phyloP scores from a whole-genome alignment of 2,888 invertebrate species.

The Malthinus seriepunctatus region DNA sequence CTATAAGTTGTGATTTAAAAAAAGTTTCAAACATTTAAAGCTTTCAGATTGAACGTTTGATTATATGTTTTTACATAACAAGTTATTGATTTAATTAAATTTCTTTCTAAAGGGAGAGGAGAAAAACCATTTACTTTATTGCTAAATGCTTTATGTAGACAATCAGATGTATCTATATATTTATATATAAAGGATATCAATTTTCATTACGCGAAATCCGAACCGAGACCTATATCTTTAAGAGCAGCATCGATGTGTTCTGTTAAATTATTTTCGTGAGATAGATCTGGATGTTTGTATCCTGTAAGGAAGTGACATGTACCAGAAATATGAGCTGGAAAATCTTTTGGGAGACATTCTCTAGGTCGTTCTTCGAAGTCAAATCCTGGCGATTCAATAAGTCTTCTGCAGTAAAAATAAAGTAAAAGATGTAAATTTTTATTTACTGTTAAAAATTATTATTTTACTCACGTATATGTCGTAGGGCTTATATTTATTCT shows the following conservation, averaged over 20 bases:
- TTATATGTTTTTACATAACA: background rate
- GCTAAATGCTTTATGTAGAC: slow-evolving; percentile 12
- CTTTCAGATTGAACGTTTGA: background rate
- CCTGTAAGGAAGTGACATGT: slow-evolving; percentile 85
- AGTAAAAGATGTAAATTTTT: slow-evolving; percentile 37
- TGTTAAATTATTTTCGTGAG: slow-evolving; percentile 62
- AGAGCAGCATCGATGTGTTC: slow-evolving; percentile 71
- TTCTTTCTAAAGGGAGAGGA: background rate
- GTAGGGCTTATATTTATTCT: slow-evolving; percentile 93
- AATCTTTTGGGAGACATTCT: slow-evolving; percentile 81
- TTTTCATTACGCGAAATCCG: slow-evolving; percentile 35
- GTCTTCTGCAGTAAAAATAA: slow-evolving; percentile 61
- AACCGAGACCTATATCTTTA: slow-evolving; percentile 63
- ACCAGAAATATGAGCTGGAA: slow-evolving; percentile 75
- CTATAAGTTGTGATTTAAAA: too few relatives aligned
- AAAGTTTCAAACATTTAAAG: background rate
- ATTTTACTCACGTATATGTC: slow-evolving; percentile 78
- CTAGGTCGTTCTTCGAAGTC: slow-evolving; percentile 75
- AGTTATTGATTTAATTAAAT: slow-evolving; percentile 5
- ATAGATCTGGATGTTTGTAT: slow-evolving; percentile 73
- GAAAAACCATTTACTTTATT: slow-evolving; percentile 17
- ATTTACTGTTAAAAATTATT: background rate
- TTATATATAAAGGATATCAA: slow-evolving; percentile 20
- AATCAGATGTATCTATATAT: slow-evolving; percentile 8
- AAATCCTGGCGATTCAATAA: slow-evolving; percentile 76